Evolutionary conservation across 2,888 invertebrate genomes (phyloP), one percentile per base, ranked within the genome.

Genomic region (Euplagia quadripunctaria): DNA sequence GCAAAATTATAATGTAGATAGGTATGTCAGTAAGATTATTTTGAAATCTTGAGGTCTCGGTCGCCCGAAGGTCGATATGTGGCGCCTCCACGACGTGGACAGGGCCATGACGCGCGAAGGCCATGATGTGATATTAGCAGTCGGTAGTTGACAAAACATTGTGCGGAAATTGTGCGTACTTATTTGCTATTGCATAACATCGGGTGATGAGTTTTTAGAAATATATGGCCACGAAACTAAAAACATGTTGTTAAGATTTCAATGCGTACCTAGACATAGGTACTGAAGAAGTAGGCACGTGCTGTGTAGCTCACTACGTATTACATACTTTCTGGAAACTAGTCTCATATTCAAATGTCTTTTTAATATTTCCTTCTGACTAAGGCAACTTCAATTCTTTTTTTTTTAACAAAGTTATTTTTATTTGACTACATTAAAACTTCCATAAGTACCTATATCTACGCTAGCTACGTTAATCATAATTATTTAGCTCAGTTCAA

Each of bases 151-250:
- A 65, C 14, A 49, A n/a, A 11, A 43, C 43, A 43, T 61, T 46
- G 43, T 31, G 70, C 49, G 51, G 64, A 55, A 65, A 43, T 42
- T 52, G 11, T 16, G 55, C 71, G 67, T n/a, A n/a, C n/a, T n/a
- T 20, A 68, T n/a, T 51, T n/a, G 17, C 11, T 41, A 31, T 71
- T 67, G 17, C 61, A 46, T 68, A 72, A 72, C 72, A 63, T 72
- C 67, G 42, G 51, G 51, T 68, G 67, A 72, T 64, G 61, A 12
- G 41, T 17, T 31, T 20, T n/a, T n/a, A 43, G 49, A 63, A 63
- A 61, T 49, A 61, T 31, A 17, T 49, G 4, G 51, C 49, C 41
- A n/a, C 64, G 20, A 14, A 69, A 31, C 31, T 51, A 17, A 61
- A 68, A 20, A 55, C 46, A 69, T 64, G 51, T 70, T 63, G 58